Percentiles rank a stretch among this genome's conserved stretches.
Evolutionary conservation across 2,113 vertebrate species (phyloP).

Genomic region (Acanthochromis polyacanthus): DNA sequence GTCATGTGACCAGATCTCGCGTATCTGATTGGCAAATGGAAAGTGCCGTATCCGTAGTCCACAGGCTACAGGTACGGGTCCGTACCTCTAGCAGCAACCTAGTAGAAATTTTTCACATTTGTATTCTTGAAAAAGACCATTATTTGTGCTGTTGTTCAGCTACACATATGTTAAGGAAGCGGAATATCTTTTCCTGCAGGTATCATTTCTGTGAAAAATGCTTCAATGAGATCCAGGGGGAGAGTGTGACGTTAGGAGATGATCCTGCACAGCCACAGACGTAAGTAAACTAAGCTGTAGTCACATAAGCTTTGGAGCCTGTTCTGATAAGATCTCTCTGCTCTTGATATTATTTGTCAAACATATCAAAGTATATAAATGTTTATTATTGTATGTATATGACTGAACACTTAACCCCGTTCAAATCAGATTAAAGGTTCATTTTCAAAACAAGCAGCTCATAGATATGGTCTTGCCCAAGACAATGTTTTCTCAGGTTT

Average conservation of each 20-base stretch:
- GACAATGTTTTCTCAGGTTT: too few relatives aligned
- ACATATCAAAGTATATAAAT: neutral
- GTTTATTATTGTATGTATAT: too few relatives aligned
- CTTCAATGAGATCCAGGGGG: constrained; percentile 99
- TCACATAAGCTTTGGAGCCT: neutral
- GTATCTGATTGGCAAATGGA: too few relatives aligned
- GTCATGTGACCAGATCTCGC: too few relatives aligned
- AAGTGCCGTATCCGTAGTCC: too few relatives aligned
- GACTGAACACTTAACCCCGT: neutral
- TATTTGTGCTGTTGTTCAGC: neutral
- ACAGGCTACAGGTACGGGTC: too few relatives aligned
- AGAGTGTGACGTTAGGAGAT: constrained; percentile 97
- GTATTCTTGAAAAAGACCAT: neutral
- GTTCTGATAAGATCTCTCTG: neutral
- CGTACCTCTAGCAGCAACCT: too few relatives aligned
- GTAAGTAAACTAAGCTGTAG: constrained; percentile 84
- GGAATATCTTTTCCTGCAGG: constrained; percentile 85
- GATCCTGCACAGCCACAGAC: constrained; percentile 98
- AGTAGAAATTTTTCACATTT: neutral
- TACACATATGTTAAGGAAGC: neutral
- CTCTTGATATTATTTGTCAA: neutral
- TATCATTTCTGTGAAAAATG: constrained; percentile 99
- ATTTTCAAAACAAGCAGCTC: neutral
- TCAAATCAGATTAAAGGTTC: neutral
- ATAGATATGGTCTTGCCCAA: too few relatives aligned